Conservation (phyloP, 2,797 vertebrate species). For the Anguilla pacifica region DNA sequence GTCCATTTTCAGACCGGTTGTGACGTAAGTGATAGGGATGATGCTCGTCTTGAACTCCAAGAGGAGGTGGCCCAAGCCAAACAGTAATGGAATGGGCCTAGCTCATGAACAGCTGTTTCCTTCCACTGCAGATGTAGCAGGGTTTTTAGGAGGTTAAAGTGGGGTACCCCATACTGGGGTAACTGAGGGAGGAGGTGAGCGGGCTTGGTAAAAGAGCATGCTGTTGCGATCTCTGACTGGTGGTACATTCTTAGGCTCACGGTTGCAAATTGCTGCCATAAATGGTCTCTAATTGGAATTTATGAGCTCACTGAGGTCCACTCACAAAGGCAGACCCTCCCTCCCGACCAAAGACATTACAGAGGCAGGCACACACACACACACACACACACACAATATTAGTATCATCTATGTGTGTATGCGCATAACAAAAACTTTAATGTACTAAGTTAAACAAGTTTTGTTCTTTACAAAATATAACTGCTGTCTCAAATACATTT, state of each 20-base stretch:
- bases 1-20: too few relatives aligned
- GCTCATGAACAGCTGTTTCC: neutral
- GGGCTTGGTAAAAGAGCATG: neutral
- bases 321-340: constrained; percentile 1
- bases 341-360: neutral
- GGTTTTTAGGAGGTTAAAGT: neutral
- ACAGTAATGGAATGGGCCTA: neutral
- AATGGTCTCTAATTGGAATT: constrained; percentile 39
- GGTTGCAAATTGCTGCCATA: constrained; percentile 55
- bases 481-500: neutral
- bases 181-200: neutral
- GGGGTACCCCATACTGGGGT: neutral
- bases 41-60: neutral
- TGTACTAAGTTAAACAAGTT: neutral
- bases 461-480: neutral
- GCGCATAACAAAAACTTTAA: too few relatives aligned
- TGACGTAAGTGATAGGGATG: neutral
- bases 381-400: constrained; percentile 21
- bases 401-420: too few relatives aligned
- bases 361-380: neutral
- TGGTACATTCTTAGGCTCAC: constrained; percentile 42
- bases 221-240: neutral
- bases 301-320: constrained; percentile 14
- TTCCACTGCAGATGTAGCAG: neutral
- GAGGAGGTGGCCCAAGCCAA: neutral